A percentile compares a stretch with the other conserved stretches of the same genome.
Conservation (phyloP, 1,140 invertebrate genomes). For the Rhizoglyphus robini region DNA sequence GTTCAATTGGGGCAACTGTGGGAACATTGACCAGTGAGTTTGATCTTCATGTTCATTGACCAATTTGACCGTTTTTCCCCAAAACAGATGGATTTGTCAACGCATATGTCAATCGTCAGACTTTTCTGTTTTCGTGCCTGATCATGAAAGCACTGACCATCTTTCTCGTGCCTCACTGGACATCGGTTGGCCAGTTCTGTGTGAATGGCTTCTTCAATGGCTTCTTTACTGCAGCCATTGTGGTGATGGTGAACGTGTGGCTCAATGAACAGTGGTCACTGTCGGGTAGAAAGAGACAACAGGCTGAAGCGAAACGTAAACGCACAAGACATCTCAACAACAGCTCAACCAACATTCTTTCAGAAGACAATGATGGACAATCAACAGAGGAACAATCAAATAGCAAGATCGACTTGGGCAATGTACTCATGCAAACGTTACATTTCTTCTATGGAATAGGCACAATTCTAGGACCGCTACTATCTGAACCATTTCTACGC, state of each 20-base stretch:
- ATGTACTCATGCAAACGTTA: no score
- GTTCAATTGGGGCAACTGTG: not conserved
- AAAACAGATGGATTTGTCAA: not conserved
- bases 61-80: not conserved
- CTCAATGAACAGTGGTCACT: constrained; percentile 16
- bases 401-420: no score
- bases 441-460: constrained; percentile 17
- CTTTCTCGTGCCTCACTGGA: constrained; percentile 14
- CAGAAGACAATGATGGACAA: no score
- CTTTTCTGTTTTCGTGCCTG: not conserved
- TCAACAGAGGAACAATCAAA: no score
- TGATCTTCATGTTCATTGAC: not conserved
- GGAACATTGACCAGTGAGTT: constrained; percentile 12
- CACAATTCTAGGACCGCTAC: constrained; percentile 3
- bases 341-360: no score
- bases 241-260: no score
- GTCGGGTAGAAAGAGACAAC: not conserved
- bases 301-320: no score
- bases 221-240: constrained; percentile 13
- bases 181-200: not conserved
- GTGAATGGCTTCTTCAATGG: constrained; percentile 15
- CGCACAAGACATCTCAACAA: no score
- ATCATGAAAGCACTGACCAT: no score
- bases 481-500: constrained; percentile 6
- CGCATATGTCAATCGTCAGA: not conserved